Conservation (phyloP, 1,140 invertebrate species). For the Capitella teleta region DNA sequence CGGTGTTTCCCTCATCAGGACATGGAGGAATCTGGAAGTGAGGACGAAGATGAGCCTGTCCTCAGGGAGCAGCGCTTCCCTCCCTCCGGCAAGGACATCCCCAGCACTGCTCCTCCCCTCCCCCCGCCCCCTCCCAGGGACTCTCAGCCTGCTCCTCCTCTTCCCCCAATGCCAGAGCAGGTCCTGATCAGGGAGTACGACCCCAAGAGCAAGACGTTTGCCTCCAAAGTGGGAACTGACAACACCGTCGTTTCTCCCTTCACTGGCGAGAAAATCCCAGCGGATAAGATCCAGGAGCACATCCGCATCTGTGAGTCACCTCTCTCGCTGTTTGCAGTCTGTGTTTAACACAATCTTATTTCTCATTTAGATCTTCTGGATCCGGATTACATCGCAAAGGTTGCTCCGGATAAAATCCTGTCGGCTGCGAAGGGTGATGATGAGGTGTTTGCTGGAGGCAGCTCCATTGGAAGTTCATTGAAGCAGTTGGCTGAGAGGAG, state of each 20-base stretch:
- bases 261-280: constrained; percentile 92
- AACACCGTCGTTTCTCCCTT: constrained; percentile 95
- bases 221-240: constrained; percentile 48
- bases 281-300: constrained; percentile 92
- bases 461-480: constrained; percentile 87
- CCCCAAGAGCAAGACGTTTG: no score
- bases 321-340: not conserved
- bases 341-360: not conserved
- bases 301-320: constrained; percentile 67
- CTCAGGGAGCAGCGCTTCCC: constrained; percentile 15
- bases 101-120: no score
- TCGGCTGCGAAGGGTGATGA: constrained; percentile 74
- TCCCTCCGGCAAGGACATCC: constrained; percentile 26
- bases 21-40: constrained; percentile 46
- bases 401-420: constrained; percentile 71
- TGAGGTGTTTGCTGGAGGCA: constrained; percentile 63
- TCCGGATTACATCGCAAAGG: constrained; percentile 94
- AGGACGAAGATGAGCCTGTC: constrained; percentile 26
- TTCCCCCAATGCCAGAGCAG: constrained; percentile 56
- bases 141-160: constrained; percentile 56
- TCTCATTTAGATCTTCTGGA: constrained; percentile 63
- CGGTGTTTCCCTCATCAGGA: constrained; percentile 18
- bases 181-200: constrained; percentile 95
- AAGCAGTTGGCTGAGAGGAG: constrained; percentile 92
- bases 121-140: constrained; percentile 37